phyloP scores from a whole-genome alignment of 2,113 vertebrate genomes.

The Elephantulus edwardii region DNA sequence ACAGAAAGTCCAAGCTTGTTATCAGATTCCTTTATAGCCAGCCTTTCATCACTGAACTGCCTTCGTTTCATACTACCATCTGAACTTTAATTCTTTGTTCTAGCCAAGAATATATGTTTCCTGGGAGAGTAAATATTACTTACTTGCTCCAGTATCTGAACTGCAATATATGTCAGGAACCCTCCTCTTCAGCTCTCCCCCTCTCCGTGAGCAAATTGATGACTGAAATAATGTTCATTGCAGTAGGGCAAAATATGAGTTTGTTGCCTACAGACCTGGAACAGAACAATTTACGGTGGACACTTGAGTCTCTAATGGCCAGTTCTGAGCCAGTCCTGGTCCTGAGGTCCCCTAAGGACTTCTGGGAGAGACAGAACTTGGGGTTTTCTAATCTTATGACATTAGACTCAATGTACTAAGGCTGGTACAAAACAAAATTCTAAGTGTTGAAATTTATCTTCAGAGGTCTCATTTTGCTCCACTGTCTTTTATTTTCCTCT shows the following conservation, averaged over 20 bases:
- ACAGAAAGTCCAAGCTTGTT: neutral
- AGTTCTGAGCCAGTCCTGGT: neutral
- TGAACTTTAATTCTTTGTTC: conserved; percentile 24
- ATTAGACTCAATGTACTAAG: neutral
- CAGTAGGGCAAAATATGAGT: conserved; percentile 1
- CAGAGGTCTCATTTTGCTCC: neutral
- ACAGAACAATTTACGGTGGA: neutral
- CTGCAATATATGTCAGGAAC: neutral
- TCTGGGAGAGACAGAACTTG: neutral
- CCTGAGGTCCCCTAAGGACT: neutral
- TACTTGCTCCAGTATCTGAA: neutral
- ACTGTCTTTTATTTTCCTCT: neutral
- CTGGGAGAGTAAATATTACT: conserved; percentile 30
- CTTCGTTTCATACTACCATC: conserved; percentile 10
- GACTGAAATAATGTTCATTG: conserved; percentile 14
- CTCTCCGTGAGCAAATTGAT: neutral
- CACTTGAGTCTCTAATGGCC: neutral
- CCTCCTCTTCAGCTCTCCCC: neutral
- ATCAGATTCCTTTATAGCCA: neutral
- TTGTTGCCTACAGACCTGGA: neutral
- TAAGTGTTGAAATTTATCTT: neutral
- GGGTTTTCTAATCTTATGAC: neutral
- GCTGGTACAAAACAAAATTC: neutral
- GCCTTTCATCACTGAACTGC: neutral
- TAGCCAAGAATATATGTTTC: conserved; percentile 2